Conservation (phyloP, 53 echinoderm and acorn worm genomes). For the Hippasteria phrygiana region DNA sequence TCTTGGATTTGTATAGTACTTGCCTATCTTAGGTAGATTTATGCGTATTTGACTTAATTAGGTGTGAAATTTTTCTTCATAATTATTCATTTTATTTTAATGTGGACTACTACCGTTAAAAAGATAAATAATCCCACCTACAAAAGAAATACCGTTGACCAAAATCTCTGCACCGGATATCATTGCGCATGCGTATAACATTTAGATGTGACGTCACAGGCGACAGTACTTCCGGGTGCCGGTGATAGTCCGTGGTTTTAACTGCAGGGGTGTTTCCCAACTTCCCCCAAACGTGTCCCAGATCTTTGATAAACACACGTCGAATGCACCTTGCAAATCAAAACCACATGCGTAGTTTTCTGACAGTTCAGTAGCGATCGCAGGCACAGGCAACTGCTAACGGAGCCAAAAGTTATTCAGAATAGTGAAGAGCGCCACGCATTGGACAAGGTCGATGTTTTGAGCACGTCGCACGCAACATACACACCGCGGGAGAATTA, state of each 20-base stretch:
- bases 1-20: too few species aligned
- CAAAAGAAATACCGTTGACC: constrained; percentile 16
- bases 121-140: neutral
- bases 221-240: constrained; percentile 44
- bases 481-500: neutral
- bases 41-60: neutral
- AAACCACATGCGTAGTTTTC: constrained; percentile 31
- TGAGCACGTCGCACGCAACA: neutral
- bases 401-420: neutral
- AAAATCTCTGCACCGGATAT: constrained; percentile 22
- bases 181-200: constrained; percentile 36
- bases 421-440: constrained; percentile 52
- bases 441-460: neutral
- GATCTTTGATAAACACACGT: constrained; percentile 38
- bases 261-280: constrained; percentile 58
- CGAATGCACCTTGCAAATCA: neutral
- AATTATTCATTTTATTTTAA: neutral
- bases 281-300: constrained; percentile 16
- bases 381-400: neutral
- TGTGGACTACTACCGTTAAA: neutral
- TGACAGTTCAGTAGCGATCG: constrained; percentile 16
- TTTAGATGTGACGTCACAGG: constrained; percentile 45
- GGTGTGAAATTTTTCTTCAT: neutral
- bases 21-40: neutral
- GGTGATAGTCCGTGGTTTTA: neutral